Conservation (phyloP, 2,888 invertebrate genomes). For the Oxycera nigricornis region DNA sequence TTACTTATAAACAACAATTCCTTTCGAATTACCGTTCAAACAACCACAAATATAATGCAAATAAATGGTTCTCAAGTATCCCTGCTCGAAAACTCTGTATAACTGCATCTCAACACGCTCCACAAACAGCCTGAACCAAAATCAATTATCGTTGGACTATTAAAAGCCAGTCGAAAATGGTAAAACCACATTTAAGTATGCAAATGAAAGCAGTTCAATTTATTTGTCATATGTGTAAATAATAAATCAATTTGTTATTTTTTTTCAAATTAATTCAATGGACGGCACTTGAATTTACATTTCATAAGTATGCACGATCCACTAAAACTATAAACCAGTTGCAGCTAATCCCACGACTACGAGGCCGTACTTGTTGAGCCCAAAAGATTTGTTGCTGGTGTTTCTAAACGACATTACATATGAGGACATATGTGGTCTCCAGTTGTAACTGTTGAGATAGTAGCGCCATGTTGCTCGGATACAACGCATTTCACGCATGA, state of each 20-base stretch:
- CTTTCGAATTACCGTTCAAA: too few species aligned
- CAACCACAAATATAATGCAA: too few species aligned
- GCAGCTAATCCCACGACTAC: constrained; percentile 6
- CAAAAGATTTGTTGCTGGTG: neutral
- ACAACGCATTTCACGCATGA: neutral
- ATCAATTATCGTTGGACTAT: neutral
- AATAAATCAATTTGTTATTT: too few species aligned
- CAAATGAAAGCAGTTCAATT: constrained; percentile 9
- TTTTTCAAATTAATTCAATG: constrained; percentile 31
- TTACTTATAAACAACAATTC: too few species aligned
- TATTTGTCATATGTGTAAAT: constrained; percentile 2
- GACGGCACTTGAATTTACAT: constrained; percentile 30
- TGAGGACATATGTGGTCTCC: neutral
- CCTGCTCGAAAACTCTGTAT: too few species aligned
- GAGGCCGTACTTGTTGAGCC: neutral
- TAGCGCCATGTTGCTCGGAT: neutral
- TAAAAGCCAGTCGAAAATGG: neutral
- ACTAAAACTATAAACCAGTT: constrained; percentile 26
- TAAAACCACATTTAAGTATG: neutral
- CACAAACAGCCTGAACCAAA: neutral
- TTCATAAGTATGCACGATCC: constrained; percentile 1
- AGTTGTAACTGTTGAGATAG: neutral
- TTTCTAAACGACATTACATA: neutral
- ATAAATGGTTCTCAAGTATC: too few species aligned
- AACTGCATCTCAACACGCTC: too few species aligned